phyloP scores from a whole-genome alignment of 1,140 invertebrate genomes.

The Amyelois transitella region DNA sequence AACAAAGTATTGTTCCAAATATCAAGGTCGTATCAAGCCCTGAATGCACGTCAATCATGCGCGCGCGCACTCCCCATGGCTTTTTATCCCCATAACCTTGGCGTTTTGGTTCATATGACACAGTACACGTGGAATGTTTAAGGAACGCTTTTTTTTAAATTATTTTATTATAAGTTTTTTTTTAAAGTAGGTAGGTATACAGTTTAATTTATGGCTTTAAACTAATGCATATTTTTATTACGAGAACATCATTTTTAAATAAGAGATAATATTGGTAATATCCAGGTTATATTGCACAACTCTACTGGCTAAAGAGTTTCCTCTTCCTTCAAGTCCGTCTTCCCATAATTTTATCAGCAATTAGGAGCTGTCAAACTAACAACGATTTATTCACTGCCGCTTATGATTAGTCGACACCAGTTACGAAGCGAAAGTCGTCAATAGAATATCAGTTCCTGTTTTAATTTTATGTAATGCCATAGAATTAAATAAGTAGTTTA shows the following conservation, averaged over 20 bases:
- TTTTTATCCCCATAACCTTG: constrained; percentile 52
- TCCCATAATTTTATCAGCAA: background rate
- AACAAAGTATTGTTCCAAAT: constrained; percentile 16
- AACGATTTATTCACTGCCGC: background rate
- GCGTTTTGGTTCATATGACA: constrained; percentile 31
- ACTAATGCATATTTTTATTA: too few relatives aligned
- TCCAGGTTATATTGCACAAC: background rate
- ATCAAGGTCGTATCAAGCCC: constrained; percentile 16
- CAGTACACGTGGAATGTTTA: constrained; percentile 55
- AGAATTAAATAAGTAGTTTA: too few relatives aligned
- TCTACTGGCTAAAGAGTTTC: background rate
- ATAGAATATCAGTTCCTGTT: background rate
- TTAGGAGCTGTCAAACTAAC: background rate
- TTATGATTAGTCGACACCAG: background rate
- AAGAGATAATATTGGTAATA: background rate
- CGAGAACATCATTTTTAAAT: constrained; percentile 5
- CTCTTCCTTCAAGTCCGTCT: background rate
- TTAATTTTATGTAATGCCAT: background rate
- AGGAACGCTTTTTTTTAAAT: constrained; percentile 19
- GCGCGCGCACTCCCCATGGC: constrained; percentile 16
- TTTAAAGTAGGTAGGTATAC: too few relatives aligned
- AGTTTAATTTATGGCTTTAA: too few relatives aligned
- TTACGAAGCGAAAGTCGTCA: background rate
- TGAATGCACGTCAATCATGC: constrained; percentile 29
- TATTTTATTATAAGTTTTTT: background rate